Evolutionary conservation across 2,113 vertebrate species (phyloP).

Genomic region (Semnopithecus entellus): DNA sequence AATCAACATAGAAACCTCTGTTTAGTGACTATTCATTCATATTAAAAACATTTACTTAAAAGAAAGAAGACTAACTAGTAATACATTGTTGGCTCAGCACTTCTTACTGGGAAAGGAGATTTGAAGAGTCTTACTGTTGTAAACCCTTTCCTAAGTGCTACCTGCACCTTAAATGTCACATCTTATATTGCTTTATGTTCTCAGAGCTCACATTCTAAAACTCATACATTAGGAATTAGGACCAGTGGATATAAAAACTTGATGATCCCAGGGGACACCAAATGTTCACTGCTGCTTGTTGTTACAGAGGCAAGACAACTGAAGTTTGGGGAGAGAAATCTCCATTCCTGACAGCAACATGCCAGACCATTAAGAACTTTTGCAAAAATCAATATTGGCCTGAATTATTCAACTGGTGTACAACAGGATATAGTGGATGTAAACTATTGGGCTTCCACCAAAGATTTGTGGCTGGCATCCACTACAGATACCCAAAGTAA

Average conservation of each 20-base stretch:
- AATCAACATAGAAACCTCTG: background rate
- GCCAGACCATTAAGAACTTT: slow-evolving; percentile 39
- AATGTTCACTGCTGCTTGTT: slow-evolving; percentile 23
- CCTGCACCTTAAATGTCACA: background rate
- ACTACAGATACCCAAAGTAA: slow-evolving; percentile 11
- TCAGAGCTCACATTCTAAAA: slow-evolving; percentile 12
- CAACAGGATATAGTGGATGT: slow-evolving; percentile 2
- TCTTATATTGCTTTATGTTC: background rate
- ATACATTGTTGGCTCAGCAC: background rate
- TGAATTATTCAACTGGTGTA: slow-evolving; percentile 45
- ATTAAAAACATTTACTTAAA: slow-evolving; percentile 6
- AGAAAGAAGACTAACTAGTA: background rate
- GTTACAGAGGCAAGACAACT: slow-evolving; percentile 7
- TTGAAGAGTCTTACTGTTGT: slow-evolving; percentile 6
- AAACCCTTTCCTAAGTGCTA: background rate
- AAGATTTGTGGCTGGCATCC: slow-evolving; percentile 17
- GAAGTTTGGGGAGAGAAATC: background rate
- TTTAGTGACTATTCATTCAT: background rate
- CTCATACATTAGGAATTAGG: background rate
- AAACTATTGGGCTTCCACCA: slow-evolving; percentile 6
- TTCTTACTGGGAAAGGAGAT: background rate
- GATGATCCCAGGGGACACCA: slow-evolving; percentile 32
- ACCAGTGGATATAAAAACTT: slow-evolving; percentile 43
- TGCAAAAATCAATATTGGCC: slow-evolving; percentile 52
- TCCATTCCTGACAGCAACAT: background rate